Base-by-base conservation (phyloP, 2,797 vertebrate genomes). In the Rhinella marina region DNA sequence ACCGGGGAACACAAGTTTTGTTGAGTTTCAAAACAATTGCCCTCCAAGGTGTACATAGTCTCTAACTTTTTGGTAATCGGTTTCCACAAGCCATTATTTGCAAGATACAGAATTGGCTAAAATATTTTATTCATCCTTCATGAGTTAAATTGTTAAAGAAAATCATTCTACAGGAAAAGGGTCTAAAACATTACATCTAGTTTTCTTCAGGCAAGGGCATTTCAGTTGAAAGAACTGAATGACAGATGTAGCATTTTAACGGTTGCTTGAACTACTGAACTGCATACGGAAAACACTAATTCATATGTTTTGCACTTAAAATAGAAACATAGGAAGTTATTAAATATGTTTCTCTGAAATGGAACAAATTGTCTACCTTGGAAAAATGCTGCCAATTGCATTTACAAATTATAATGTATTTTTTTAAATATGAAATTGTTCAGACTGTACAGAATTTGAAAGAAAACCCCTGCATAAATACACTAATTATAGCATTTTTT, bases 191-290 rank as follows among this genome's bases (percentile, higher is more conserved):
- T 66, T 79, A 59, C 48, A 88, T 79, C 5, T 84, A 14, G 32
- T 56, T 88, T 64, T 61, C 87, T 84, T 84, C n/a, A 88, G 87
- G 87, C 87, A 88, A 88, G 87, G 87, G 75, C 87, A 88, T 77
- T 84, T 84, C n/a, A 88, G 62, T 77, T 72, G 52, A 84, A 83
- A 84, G 62, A 79, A 79, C 75, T 83, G 75, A 88, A 76, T 84
- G 87, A 79, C 87, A 84, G 81, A 88, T 88, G 81, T 82, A 88
- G 59, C 72, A 84, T 88, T 88, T 83, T 88, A 84, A 88, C n/a
- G n/a, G 27, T 80, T 84, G 87, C 75, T 78, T 84, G 70, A 84
- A 88, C 87, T 64, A 81, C 56, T 77, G 29, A 81, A 52, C 66
- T 84, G 81, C 64, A 84, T 78, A 87, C 32, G 23, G 16, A 76